Evolutionary conservation across 2,888 invertebrate genomes (phyloP).

Genomic region (Sarcophaga subvicina): DNA sequence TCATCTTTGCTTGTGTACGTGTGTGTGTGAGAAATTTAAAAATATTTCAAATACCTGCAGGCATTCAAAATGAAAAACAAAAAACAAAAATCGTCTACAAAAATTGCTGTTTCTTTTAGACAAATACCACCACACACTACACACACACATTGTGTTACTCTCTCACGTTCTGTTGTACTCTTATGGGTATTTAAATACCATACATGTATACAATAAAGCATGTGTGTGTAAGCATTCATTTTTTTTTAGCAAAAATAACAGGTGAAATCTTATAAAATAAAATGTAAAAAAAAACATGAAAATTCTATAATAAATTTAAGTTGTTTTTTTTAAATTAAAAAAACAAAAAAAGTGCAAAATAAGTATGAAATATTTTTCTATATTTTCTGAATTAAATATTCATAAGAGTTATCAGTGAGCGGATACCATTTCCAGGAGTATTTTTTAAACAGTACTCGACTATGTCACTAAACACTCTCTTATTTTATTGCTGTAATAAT

Average conservation of each 20-base stretch:
- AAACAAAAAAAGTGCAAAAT: too few species aligned
- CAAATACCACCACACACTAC: background rate
- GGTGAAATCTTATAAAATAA: constrained; percentile 12
- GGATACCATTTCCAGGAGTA: too few species aligned
- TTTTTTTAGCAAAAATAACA: background rate
- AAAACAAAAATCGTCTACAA: background rate
- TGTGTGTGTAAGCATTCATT: background rate
- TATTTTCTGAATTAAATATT: too few species aligned
- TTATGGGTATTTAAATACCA: background rate
- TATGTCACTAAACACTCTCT: too few species aligned
- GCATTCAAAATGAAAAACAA: background rate
- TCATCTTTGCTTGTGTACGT: background rate
- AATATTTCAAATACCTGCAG: constrained; percentile 29
- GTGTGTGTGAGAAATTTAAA: background rate
- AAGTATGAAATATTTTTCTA: too few species aligned
- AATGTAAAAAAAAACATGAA: background rate
- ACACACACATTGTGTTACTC: background rate
- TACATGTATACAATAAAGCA: background rate
- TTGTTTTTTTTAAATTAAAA: background rate
- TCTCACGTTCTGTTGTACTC: too few species aligned
- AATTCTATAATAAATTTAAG: constrained; percentile 35
- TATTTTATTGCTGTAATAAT: too few species aligned
- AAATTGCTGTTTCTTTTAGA: constrained; percentile 7
- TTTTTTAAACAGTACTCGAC: too few species aligned
- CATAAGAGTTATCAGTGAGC: too few species aligned